These are phyloP conservation scores for Corythornis leucogaster DNA, from an alignment of 2,797 vertebrate species.

Conservation along the genomic window DNA sequence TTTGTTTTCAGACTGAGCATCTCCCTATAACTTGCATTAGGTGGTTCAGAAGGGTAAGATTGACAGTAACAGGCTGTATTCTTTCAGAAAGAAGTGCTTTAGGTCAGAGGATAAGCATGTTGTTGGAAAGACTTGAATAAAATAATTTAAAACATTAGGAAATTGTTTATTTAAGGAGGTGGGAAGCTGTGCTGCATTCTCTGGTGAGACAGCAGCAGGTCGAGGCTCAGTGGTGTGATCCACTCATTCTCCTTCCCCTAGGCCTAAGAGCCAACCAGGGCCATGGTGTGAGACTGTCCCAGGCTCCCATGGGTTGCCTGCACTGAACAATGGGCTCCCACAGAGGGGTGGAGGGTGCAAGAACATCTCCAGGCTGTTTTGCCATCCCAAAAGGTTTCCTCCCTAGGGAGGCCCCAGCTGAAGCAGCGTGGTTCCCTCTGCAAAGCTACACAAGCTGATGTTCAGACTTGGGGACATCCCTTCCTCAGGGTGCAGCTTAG, in stretches of 20 bases:
- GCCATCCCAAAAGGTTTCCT: not conserved
- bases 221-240: not conserved
- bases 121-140: not conserved
- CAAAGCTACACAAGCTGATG: not conserved
- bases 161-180: not conserved
- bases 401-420: not conserved
- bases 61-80: not conserved
- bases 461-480: not conserved
- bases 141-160: not conserved
- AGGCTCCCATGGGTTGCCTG: not conserved
- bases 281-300: not conserved
- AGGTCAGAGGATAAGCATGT: not conserved
- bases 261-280: not conserved
- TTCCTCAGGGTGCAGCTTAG: not conserved
- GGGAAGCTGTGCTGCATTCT: not conserved
- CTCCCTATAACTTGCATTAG: not conserved
- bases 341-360: not conserved
- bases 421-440: fast-evolving
- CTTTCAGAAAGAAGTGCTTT: not conserved
- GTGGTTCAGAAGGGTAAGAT: not conserved
- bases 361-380: not conserved
- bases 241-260: not conserved
- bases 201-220: not conserved
- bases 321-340: fast-evolving
- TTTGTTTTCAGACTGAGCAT: not conserved